Conservation (phyloP, 1,140 invertebrate genomes). For the Meteorus sp. region DNA sequence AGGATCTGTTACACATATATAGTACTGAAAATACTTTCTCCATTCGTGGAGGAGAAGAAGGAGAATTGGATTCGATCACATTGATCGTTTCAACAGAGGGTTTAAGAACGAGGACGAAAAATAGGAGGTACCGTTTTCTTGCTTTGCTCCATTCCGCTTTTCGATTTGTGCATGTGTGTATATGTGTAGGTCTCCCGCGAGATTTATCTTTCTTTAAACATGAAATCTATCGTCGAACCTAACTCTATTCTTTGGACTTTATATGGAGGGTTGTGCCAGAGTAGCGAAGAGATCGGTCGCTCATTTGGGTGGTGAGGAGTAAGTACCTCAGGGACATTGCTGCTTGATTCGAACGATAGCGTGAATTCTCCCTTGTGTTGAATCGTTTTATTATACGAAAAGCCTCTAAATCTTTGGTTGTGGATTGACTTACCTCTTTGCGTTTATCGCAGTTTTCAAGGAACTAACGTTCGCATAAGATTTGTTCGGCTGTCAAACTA, state of each 20-base stretch:
- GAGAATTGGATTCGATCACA: slow-evolving; percentile 20
- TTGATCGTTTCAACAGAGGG: slow-evolving; percentile 10
- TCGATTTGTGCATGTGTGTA: too few species aligned
- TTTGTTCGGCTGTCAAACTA: neutral
- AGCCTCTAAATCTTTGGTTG: slow-evolving; percentile 37
- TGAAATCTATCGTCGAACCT: slow-evolving; percentile 39
- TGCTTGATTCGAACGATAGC: slow-evolving; percentile 36
- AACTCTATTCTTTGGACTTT: slow-evolving; percentile 29
- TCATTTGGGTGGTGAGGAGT: slow-evolving; percentile 29
- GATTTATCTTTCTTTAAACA: slow-evolving; percentile 42
- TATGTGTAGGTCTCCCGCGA: slow-evolving; percentile 21
- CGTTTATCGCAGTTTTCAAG: slow-evolving; percentile 7
- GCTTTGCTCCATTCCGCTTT: slow-evolving; percentile 28
- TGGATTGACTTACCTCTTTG: slow-evolving; percentile 37
- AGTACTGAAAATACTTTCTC: too few species aligned
- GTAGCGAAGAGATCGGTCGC: slow-evolving; percentile 27
- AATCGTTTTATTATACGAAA: slow-evolving; percentile 47
- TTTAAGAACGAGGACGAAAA: slow-evolving; percentile 20
- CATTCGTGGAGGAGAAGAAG: neutral
- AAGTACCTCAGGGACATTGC: slow-evolving; percentile 34
- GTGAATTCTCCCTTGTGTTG: slow-evolving; percentile 29
- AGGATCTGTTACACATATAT: too few species aligned
- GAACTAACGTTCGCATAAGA: slow-evolving; percentile 10
- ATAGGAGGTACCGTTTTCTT: too few species aligned
- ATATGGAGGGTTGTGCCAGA: too few species aligned